phyloP scores from a whole-genome alignment of 2,113 vertebrate species.

The Dinomys branickii region DNA sequence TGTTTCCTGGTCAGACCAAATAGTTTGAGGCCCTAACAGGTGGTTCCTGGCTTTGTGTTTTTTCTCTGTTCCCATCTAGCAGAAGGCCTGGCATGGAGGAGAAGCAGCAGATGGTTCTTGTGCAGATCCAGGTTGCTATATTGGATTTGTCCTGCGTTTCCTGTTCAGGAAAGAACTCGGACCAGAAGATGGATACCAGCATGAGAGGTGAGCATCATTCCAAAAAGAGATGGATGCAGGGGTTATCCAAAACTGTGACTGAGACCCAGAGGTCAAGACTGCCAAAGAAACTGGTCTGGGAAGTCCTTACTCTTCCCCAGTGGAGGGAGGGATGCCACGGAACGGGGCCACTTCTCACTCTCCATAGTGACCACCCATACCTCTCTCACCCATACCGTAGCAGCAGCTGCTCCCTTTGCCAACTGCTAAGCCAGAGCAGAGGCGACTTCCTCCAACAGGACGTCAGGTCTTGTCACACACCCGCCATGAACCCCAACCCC shows the following conservation, averaged over 20 bases:
- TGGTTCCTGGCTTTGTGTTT: constrained; percentile 68
- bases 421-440: not conserved
- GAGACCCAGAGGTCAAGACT: not conserved
- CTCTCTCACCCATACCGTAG: not conserved
- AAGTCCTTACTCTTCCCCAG: not conserved
- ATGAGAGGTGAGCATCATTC: not conserved
- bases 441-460: not conserved
- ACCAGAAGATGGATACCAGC: not conserved
- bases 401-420: not conserved
- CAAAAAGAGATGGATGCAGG: not conserved
- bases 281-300: not conserved
- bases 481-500: fast-evolving
- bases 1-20: not conserved
- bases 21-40: not conserved
- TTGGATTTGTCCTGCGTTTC: not conserved
- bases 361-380: not conserved
- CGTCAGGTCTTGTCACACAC: no score
- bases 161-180: not conserved
- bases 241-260: not conserved
- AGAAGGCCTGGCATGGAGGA: not conserved
- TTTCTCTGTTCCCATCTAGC: not conserved
- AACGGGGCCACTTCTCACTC: not conserved
- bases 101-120: not conserved
- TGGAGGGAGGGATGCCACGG: no score
- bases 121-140: not conserved